Percentiles rank a stretch among this genome's conserved stretches.
phyloP scores from a whole-genome alignment of 1,140 invertebrate species.

The Saccostrea echinata region DNA sequence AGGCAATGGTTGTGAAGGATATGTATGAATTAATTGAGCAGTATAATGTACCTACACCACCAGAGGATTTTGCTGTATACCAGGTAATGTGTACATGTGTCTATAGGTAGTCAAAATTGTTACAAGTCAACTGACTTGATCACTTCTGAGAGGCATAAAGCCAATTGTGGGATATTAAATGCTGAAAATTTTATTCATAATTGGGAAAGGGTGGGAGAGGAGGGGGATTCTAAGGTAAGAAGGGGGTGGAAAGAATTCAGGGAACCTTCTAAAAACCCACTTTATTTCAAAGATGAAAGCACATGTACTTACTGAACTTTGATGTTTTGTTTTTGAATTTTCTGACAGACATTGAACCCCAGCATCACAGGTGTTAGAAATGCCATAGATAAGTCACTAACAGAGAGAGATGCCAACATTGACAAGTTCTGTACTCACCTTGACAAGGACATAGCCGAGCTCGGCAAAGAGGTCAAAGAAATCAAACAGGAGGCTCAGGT shows the following conservation, averaged over 20 bases:
- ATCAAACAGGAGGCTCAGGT: conserved; percentile 79
- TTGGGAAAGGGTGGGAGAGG: no score
- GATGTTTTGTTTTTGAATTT: neutral
- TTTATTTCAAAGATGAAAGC: no score
- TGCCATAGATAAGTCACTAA: conserved; percentile 79
- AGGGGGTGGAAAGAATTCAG: no score
- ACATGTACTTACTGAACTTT: neutral
- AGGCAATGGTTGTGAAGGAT: conserved; percentile 86
- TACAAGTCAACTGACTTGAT: no score
- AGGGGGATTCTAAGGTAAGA: no score
- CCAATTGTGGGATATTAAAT: no score
- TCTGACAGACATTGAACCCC: conserved; percentile 76
- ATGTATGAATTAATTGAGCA: conserved; percentile 87
- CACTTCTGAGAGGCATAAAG: no score
- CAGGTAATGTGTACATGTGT: conserved; percentile 78
- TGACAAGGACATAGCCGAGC: conserved; percentile 80
- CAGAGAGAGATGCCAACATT: conserved; percentile 79
- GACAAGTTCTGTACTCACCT: conserved; percentile 79
- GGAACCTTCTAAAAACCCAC: no score
- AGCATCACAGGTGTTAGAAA: conserved; percentile 79
- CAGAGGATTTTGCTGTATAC: conserved; percentile 84
- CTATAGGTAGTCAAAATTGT: neutral
- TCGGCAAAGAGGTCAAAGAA: conserved; percentile 79
- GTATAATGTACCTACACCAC: conserved; percentile 84
- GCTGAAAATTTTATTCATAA: no score